Evolutionary conservation across 1,140 invertebrate genomes (phyloP).

Genomic region (Monomorium pharaonis): DNA sequence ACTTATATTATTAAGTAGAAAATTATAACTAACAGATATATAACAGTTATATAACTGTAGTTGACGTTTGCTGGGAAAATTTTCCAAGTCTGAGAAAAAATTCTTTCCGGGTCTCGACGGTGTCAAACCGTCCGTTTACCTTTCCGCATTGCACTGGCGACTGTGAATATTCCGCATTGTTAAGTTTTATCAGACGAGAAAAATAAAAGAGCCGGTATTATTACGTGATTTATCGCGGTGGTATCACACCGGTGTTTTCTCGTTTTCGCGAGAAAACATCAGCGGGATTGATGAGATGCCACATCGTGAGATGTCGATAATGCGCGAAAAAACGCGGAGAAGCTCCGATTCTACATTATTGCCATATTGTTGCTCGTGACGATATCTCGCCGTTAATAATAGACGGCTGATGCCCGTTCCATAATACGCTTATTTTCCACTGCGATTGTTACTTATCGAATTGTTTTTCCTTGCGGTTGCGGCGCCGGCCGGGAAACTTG

Average conservation of each 20-base stretch:
- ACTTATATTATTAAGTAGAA: too few relatives aligned
- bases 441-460: conserved; percentile 41
- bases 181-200: neutral
- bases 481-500: neutral
- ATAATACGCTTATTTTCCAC: conserved; percentile 28
- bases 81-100: too few relatives aligned
- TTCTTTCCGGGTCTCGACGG: too few relatives aligned
- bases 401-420: conserved; percentile 37
- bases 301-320: conserved; percentile 20
- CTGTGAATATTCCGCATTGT: neutral
- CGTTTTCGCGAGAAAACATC: conserved; percentile 14
- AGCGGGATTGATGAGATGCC: conserved; percentile 13
- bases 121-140: neutral
- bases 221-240: neutral
- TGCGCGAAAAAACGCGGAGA: neutral
- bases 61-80: too few relatives aligned
- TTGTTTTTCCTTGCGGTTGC: conserved; percentile 23
- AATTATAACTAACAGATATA: too few relatives aligned
- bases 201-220: neutral
- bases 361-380: conserved; percentile 24
- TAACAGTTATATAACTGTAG: too few relatives aligned
- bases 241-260: neutral
- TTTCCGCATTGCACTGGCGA: neutral
- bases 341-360: neutral
- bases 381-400: conserved; percentile 53